A percentile compares a stretch with the other conserved stretches of the same genome.
These are phyloP conservation scores for Melanaphis sacchari DNA, from an alignment of 1,140 invertebrate genomes.

Conservation along the genomic window DNA sequence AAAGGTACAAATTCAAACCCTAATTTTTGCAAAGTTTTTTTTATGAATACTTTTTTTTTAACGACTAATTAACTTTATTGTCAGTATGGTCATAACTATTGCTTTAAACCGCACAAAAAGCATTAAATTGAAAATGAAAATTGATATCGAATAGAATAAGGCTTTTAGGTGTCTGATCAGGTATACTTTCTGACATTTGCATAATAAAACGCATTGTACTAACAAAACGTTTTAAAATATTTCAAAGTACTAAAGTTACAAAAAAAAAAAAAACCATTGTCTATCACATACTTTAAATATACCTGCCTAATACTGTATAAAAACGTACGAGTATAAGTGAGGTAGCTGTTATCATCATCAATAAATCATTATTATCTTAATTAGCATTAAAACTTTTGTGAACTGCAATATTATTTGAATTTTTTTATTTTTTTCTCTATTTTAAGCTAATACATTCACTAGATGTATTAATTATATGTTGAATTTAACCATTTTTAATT, in stretches of 20 bases:
- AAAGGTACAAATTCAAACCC: constrained; percentile 52
- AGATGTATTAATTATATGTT: neutral
- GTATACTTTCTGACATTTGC: neutral
- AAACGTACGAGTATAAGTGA: neutral
- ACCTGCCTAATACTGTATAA: neutral
- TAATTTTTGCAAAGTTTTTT: constrained; percentile 30
- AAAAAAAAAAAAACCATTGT: neutral
- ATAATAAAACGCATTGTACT: neutral
- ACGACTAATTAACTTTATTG: constrained; percentile 51
- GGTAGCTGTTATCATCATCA: neutral
- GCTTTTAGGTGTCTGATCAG: constrained; percentile 4
- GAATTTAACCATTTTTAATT: neutral
- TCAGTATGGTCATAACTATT: constrained; percentile 25
- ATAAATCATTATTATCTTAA: neutral
- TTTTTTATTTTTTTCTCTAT: neutral
- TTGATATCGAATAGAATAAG: constrained; percentile 27
- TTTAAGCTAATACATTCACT: neutral
- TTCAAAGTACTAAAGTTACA: neutral
- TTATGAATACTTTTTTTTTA: constrained; percentile 35
- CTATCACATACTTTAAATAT: neutral
- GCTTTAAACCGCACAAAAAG: constrained; percentile 25
- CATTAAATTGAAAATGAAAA: constrained; percentile 34
- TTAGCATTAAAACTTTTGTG: neutral
- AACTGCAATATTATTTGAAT: neutral
- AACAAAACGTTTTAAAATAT: neutral